Base-by-base conservation (phyloP, 2,113 vertebrate species). In the Tauraco erythrolophus region DNA sequence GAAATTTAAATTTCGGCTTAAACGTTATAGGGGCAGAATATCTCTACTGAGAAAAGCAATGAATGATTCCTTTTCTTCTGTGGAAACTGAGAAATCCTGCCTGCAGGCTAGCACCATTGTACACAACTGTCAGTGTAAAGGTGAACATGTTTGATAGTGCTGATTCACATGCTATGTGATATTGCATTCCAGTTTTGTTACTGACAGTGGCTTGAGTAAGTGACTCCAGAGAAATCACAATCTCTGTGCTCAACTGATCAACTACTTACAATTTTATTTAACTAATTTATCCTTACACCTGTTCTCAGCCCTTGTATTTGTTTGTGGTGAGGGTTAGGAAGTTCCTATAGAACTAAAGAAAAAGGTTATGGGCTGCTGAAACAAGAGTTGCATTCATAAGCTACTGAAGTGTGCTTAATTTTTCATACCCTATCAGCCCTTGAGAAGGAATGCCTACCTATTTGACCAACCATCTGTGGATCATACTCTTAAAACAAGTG, bases 131-230 rank as follows among this genome's bases (percentile, higher is more conserved):
- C 74, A 65, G 11, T 10, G 27, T 68, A 33, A 72, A 96, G 77
- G 87, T 82, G 69, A 89, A 61, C 0, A 1, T 25, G 2, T 89
- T 70, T 70, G 92, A 43, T 72, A 46, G 57, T 28, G 61, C 75
- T 94, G 89, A 96, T 86, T 97, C 88, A 93, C 65, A 8, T 7
- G 45, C 25, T 65, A 4, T 85, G 46, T 62, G 84, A 92, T 93
- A 81, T 3, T 54, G 30, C 74, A 85, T 96, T 93, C 80, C 77
- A 70, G 24, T 66, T 71, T 65, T 7, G 2, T 93, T 91, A 90
- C 64, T 78, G 45, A n/a, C 57, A 51, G 14, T n/a, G 77, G 41
- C 70, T 88, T 90, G 64, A 74, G 25, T 78, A 87, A 87, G 88
- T 57, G 80, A 56, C 68, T 62, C 30, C n/a, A 60, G 62, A 86